These are phyloP conservation scores for Drosophila tani DNA, from an alignment of 1,140 invertebrate species.

Conservation along the genomic window DNA sequence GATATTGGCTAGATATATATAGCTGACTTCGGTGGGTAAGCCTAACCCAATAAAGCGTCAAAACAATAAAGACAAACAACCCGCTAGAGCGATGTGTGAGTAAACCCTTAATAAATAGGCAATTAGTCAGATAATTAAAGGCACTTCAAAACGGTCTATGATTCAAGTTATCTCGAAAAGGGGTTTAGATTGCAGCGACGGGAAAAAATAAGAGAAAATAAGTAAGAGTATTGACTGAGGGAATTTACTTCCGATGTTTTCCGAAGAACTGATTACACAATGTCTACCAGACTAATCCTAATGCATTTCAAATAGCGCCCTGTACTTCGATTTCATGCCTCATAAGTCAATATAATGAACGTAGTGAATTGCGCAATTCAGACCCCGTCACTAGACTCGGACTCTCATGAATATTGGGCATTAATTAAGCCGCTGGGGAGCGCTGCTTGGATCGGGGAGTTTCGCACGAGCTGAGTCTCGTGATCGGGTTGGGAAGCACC, in stretches of 20 bases:
- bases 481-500: conserved; percentile 51
- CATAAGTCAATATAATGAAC: conserved; percentile 23
- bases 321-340: conserved; percentile 46
- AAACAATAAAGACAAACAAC: conserved; percentile 16
- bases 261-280: conserved; percentile 19
- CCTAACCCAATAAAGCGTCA: conserved; percentile 36
- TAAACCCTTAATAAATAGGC: conserved; percentile 39
- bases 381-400: conserved; percentile 20
- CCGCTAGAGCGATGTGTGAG: conserved; percentile 24
- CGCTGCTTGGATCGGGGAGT: conserved; percentile 29
- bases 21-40: conserved; percentile 7
- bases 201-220: not conserved
- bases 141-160: not conserved
- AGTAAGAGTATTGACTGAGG: not conserved
- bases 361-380: conserved; percentile 34
- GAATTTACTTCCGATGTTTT: conserved; percentile 4
- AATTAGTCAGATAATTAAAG: conserved; percentile 49
- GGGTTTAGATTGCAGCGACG: conserved; percentile 17
- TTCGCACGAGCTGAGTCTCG: conserved; percentile 75
- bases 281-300: not conserved
- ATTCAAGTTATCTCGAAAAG: conserved; percentile 15
- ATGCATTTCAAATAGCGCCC: conserved; percentile 11
- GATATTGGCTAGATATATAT: conserved; percentile 50
- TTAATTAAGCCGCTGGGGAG: conserved; percentile 30
- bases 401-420: conserved; percentile 61